phyloP scores from a whole-genome alignment of 2,888 invertebrate genomes.

The Eristalis arbustorum region DNA sequence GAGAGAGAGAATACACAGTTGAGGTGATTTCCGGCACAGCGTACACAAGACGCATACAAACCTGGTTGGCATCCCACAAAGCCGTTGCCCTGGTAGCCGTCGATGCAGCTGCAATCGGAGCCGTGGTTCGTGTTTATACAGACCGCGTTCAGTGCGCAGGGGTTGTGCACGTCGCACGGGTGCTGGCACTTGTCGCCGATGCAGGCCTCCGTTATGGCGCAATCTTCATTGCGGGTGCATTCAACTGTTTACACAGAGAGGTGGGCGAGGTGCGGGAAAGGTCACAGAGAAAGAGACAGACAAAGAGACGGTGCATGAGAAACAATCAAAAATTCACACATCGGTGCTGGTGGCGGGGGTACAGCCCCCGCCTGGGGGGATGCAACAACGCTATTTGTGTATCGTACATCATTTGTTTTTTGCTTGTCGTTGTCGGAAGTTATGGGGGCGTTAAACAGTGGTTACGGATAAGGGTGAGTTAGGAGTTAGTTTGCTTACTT shows the following conservation, averaged over 20 bases:
- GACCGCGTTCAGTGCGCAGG: conserved; percentile 90
- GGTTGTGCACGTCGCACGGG: conserved; percentile 92
- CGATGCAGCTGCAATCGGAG: conserved; percentile 91
- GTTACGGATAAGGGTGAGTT: neutral
- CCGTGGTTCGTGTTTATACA: conserved; percentile 94
- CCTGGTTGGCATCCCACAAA: conserved; percentile 90
- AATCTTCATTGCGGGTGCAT: conserved; percentile 93
- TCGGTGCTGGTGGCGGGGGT: conserved; percentile 29
- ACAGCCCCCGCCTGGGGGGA: neutral
- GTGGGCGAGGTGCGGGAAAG: conserved; percentile 58
- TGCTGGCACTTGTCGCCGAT: conserved; percentile 91
- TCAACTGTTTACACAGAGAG: conserved; percentile 83
- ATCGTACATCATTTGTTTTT: conserved; percentile 42
- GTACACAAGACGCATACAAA: conserved; percentile 79
- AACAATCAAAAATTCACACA: conserved; percentile 38
- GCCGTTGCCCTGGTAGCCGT: conserved; percentile 93
- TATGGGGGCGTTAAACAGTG: neutral
- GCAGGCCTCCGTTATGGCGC: conserved; percentile 92
- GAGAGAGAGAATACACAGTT: conserved; percentile 30
- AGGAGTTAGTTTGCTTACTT: conserved; percentile 84
- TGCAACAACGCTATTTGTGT: conserved; percentile 39
- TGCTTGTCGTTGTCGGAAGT: neutral
- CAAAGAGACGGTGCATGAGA: conserved; percentile 42
- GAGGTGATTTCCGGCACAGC: conserved; percentile 17
- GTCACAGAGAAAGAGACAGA: conserved; percentile 48